Evolutionary conservation across 2,888 invertebrate genomes (phyloP).

Genomic region (Drosophila quinaria): DNA sequence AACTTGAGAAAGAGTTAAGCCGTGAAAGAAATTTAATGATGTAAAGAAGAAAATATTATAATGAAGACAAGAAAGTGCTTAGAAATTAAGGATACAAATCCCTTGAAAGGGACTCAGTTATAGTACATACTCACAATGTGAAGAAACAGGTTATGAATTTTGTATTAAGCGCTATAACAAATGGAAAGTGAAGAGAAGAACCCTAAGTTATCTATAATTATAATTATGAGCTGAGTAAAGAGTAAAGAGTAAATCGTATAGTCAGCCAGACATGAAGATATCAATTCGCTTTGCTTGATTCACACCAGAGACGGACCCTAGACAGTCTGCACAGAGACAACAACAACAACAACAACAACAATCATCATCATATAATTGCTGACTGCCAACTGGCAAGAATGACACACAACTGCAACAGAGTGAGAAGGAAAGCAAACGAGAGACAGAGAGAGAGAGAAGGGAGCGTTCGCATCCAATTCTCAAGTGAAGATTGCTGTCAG

Average conservation of each 20-base stretch:
- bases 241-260: background rate
- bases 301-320: constrained; percentile 17
- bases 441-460: constrained; percentile 30
- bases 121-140: background rate
- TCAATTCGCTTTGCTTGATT: constrained; percentile 46
- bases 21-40: background rate
- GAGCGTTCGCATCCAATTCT: constrained; percentile 37
- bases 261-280: constrained; percentile 30
- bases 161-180: constrained; percentile 7
- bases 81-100: background rate
- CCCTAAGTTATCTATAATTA: constrained; percentile 9
- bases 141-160: constrained; percentile 11
- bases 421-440: background rate
- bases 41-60: background rate
- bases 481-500: constrained; percentile 67
- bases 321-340: constrained; percentile 16
- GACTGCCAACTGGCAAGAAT: constrained; percentile 49
- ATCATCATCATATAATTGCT: constrained; percentile 57
- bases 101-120: background rate
- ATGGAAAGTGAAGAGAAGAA: constrained; percentile 3
- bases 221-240: constrained; percentile 10
- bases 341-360: constrained; percentile 9
- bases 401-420: constrained; percentile 46
- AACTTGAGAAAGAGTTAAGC: no score
- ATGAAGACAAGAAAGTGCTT: background rate